These are phyloP conservation scores for Prunella himalayana DNA, from an alignment of 2,113 vertebrate species.

Conservation along the genomic window DNA sequence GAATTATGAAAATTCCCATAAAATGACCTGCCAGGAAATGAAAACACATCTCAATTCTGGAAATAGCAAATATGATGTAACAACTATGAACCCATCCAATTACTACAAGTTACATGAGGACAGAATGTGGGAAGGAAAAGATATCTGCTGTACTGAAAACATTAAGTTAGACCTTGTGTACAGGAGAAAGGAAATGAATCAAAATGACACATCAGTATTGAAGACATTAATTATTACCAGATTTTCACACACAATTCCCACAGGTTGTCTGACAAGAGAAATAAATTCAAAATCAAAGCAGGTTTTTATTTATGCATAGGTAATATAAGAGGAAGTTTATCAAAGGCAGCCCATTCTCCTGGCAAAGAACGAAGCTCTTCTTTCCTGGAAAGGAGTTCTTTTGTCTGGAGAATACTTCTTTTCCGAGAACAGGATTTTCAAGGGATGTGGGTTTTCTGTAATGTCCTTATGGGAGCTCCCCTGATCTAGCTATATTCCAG, in stretches of 20 bases:
- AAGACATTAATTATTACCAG: not conserved
- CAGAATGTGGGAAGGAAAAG: not conserved
- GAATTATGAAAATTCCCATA: not conserved
- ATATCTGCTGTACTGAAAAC: not conserved
- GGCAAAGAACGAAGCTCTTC: not conserved
- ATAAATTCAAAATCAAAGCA: not conserved
- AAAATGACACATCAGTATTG: not conserved
- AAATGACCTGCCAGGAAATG: not conserved
- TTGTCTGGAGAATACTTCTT: not conserved
- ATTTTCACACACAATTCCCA: not conserved
- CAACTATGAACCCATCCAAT: not conserved
- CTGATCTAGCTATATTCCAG: not conserved
- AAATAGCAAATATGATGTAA: not conserved
- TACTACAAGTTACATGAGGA: not conserved
- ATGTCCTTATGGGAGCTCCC: not conserved
- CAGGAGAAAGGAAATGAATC: not conserved
- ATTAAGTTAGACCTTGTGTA: not conserved
- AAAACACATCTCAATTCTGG: not conserved
- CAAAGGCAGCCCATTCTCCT: not conserved
- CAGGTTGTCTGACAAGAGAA: not conserved
- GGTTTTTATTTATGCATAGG: not conserved
- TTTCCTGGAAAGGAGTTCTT: not conserved
- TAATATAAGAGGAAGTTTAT: not conserved
- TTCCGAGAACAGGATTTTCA: constrained; percentile 24
- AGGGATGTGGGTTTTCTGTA: constrained; percentile 4